Conservation (phyloP, 2,797 vertebrate species). For the Echeneis naucrates region DNA sequence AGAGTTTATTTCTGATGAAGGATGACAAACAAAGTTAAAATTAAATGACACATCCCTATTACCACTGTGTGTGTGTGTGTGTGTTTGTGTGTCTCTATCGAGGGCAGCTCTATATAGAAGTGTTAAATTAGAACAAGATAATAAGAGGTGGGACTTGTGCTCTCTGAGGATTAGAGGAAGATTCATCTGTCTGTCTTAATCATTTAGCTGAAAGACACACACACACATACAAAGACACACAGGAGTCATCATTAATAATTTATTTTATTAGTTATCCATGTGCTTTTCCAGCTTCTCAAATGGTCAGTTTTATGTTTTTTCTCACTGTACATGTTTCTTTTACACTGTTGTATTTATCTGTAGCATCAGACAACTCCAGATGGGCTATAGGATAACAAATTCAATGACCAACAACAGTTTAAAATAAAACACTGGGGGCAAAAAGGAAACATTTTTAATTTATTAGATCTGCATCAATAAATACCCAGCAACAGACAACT, state of each 20-base stretch:
- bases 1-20: neutral
- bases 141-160: constrained; percentile 84
- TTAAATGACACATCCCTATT: constrained; percentile 7
- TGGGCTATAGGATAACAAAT: too few species aligned
- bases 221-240: neutral
- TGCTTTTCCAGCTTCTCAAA: too few species aligned
- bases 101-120: constrained; percentile 83
- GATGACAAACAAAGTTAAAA: neutral
- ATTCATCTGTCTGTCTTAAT: constrained; percentile 76
- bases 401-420: too few species aligned
- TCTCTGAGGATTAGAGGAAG: constrained; percentile 74
- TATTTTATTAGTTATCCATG: too few species aligned
- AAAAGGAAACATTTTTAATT: too few species aligned
- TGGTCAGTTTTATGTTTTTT: too few species aligned
- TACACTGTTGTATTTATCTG: too few species aligned
- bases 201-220: constrained; percentile 71
- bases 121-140: constrained; percentile 86
- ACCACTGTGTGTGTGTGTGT: constrained; percentile 15
- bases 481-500: too few species aligned
- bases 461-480: too few species aligned
- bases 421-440: too few species aligned
- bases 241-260: neutral
- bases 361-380: too few species aligned
- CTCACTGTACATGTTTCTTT: too few species aligned
- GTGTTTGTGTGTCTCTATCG: constrained; percentile 66